Base-by-base conservation (phyloP, 2,113 vertebrate species). In the Oncorhynchus mykiss region DNA sequence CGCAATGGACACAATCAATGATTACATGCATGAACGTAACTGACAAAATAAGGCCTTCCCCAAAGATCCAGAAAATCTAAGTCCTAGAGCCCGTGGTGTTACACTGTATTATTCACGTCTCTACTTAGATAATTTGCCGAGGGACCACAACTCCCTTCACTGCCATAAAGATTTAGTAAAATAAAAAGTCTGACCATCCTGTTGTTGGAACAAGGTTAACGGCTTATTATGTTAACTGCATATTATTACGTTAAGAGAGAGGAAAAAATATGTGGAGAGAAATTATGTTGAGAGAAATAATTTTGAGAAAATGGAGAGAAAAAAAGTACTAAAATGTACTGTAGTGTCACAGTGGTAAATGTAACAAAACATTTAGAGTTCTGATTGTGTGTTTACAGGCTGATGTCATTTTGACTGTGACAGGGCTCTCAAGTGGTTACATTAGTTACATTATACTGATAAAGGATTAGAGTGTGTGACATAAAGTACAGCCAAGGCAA, bases 11-110 rank as follows among this genome's bases (percentile, higher is more conserved):
- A 93, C 95, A 93, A 93, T 95, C 90, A 76, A 95, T 96, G 95
- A 95, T 95, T 92, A 94, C 94, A 96, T 95, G 95, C 96, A 92
- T 92, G 93, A 94, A 92, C 91, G 89, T 96, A 99, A 99, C 97
- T 95, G 96, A 94, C 96, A 95, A 94, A 96, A 92, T 87, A 91
- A 84, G 84, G 77, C 22, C 90, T 80, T 92, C 89, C 9, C 39
- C 39, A 70, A 27, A 16, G 9, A 75, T 84, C 76, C 76, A 83
- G 78, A 82, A 25, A 77, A 75, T 80, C 27, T 22, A 87, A 96
- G 94, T 96, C 95, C 95, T 93, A 90, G 91, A 76, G 94, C 92
- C 95, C 86, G 91, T 62, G 74, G 76, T 0, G 25, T 84, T 45
- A 45, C 9, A 45, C 39, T 45, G 39, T 45, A 45, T 45, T 12